phyloP scores from a whole-genome alignment of 2,113 vertebrate species.

The Chitala chitala region DNA sequence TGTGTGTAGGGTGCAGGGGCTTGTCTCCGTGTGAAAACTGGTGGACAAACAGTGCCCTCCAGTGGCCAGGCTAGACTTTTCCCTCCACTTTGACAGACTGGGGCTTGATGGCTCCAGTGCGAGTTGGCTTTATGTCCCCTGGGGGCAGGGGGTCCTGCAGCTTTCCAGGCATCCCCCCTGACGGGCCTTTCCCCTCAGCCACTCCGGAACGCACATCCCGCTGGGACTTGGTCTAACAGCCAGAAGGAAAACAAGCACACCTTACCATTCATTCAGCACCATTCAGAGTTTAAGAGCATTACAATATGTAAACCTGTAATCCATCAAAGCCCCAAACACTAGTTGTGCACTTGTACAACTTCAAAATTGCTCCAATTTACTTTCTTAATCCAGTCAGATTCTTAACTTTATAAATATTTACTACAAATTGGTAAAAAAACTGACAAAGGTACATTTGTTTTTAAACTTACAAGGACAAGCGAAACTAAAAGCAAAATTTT shows the following conservation, averaged over 20 bases:
- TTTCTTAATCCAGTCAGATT: no score
- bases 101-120: slow-evolving; percentile 88
- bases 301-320: no score
- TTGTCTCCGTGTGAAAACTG: slow-evolving; percentile 21
- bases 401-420: no score
- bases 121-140: slow-evolving; percentile 73
- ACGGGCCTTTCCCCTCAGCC: slow-evolving; percentile 68
- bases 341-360: no score
- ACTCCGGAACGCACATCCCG: slow-evolving; percentile 61
- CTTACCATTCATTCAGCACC: slow-evolving; percentile 9
- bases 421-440: no score
- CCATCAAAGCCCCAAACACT: no score
- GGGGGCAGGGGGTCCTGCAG: slow-evolving; percentile 73
- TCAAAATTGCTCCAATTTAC: no score
- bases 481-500: no score
- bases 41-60: slow-evolving; percentile 37
- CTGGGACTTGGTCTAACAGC: slow-evolving; percentile 66
- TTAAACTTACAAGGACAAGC: no score
- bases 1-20: background rate
- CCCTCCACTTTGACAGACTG: slow-evolving; percentile 84
- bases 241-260: slow-evolving; percentile 10
- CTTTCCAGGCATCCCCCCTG: slow-evolving; percentile 72
- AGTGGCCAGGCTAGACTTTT: slow-evolving; percentile 65
- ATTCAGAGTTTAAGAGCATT: background rate
- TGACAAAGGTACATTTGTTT: no score